Conservation (phyloP, 2,888 invertebrate species). For the Morpho helenor region DNA sequence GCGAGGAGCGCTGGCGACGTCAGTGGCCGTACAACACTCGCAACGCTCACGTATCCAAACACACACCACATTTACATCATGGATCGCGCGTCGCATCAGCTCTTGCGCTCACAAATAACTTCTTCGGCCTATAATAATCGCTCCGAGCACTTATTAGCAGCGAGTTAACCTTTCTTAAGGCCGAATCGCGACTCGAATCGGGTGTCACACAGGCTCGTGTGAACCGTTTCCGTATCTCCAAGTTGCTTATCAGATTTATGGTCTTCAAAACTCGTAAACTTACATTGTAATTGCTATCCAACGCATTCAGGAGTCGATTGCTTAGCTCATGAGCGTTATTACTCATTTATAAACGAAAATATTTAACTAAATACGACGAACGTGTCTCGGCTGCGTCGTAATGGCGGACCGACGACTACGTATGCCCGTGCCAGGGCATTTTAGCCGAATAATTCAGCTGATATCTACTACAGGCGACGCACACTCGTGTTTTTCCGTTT, state of each 20-base stretch:
- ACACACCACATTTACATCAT: slow-evolving; percentile 53
- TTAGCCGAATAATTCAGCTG: slow-evolving; percentile 81
- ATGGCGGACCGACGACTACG: slow-evolving; percentile 81
- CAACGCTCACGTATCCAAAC: slow-evolving; percentile 64
- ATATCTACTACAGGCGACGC: slow-evolving; percentile 77
- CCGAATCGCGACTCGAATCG: slow-evolving; percentile 68
- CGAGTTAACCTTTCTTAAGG: slow-evolving; percentile 59
- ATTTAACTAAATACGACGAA: slow-evolving; percentile 80
- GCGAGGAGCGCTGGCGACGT: slow-evolving; percentile 69
- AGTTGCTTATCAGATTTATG: slow-evolving; percentile 58
- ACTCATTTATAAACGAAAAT: slow-evolving; percentile 86
- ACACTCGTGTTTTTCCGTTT: slow-evolving; percentile 79
- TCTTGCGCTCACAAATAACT: slow-evolving; percentile 38
- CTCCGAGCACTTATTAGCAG: slow-evolving; percentile 42
- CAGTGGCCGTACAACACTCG: slow-evolving; percentile 66
- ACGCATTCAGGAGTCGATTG: slow-evolving; percentile 96
- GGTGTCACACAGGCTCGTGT: slow-evolving; percentile 76
- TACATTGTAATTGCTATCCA: slow-evolving; percentile 99
- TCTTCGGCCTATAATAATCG: slow-evolving; percentile 41
- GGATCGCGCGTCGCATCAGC: slow-evolving; percentile 44
- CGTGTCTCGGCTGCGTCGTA: slow-evolving; percentile 80
- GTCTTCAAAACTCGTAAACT: slow-evolving; percentile 80
- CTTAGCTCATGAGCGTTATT: slow-evolving; percentile 93
- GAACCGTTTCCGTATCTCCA: slow-evolving; percentile 71
- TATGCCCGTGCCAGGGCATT: slow-evolving; percentile 81